Percentiles rank a stretch among this genome's conserved stretches.
These are phyloP conservation scores for Pegea sp. DNA, from an alignment of 23 tunicate species.

Conservation along the genomic window DNA sequence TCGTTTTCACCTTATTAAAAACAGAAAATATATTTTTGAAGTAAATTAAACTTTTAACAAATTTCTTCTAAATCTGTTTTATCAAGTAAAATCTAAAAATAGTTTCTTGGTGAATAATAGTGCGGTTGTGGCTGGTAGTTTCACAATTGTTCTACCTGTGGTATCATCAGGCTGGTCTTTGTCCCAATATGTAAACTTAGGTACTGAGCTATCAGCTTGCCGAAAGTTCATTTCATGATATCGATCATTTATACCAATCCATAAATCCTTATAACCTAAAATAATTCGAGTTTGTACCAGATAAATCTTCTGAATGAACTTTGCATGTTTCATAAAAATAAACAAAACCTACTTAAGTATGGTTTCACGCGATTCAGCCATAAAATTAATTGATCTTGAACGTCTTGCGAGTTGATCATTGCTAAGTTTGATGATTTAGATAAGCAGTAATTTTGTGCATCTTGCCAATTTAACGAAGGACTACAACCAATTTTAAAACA, in stretches of 20 bases:
- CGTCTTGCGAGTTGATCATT: too few species aligned
- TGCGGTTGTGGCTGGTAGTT: too few species aligned
- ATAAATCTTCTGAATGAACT: too few species aligned
- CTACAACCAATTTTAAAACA: constrained; percentile 82
- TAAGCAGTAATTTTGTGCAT: constrained; percentile 31
- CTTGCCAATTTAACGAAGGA: constrained; percentile 33
- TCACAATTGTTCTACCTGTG: constrained; percentile 14
- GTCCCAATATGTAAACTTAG: constrained; percentile 73
- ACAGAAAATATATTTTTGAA: background rate
- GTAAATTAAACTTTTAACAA: background rate
- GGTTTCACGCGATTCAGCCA: too few species aligned
- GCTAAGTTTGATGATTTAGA: too few species aligned
- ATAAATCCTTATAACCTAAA: constrained; percentile 5
- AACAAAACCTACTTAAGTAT: too few species aligned
- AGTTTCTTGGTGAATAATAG: too few species aligned
- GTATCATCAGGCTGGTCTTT: constrained; percentile 67
- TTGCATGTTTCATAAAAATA: too few species aligned
- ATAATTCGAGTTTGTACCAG: too few species aligned
- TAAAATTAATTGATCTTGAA: too few species aligned
- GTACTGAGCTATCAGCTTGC: constrained; percentile 14
- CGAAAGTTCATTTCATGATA: constrained; percentile 69
- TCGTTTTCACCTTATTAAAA: constrained; percentile 18
- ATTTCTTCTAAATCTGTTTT: background rate
- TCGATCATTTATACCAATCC: constrained; percentile 83
- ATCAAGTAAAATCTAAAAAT: background rate